These are phyloP conservation scores for Zosterops pallidus DNA, from an alignment of 2,113 vertebrate species.

Conservation along the genomic window DNA sequence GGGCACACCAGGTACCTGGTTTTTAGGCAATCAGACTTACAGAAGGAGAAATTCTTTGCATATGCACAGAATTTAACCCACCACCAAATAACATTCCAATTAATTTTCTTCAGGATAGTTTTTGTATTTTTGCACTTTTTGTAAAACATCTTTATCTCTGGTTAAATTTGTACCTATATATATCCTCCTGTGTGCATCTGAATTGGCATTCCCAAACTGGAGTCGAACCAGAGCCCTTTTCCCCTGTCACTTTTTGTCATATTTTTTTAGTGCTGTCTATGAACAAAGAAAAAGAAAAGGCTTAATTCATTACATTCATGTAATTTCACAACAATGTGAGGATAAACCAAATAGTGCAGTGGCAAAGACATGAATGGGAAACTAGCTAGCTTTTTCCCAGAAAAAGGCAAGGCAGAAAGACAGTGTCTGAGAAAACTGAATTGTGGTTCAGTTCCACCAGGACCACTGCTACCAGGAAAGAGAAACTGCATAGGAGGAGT, in stretches of 20 bases:
- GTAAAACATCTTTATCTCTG: background rate
- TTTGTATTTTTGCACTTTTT: background rate
- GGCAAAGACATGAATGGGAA: background rate
- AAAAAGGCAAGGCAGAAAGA: background rate
- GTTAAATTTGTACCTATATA: background rate
- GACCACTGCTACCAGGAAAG: background rate
- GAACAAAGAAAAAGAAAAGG: background rate
- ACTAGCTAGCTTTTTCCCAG: background rate
- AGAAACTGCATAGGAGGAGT: fast-evolving
- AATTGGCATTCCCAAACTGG: background rate
- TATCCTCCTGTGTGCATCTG: background rate
- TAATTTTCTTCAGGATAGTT: background rate
- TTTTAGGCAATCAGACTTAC: background rate
- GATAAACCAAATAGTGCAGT: background rate
- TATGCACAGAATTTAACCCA: background rate
- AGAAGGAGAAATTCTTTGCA: background rate
- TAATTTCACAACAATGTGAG: background rate
- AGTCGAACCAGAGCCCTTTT: background rate
- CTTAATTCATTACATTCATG: fast-evolving
- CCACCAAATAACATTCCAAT: background rate
- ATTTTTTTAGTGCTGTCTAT: background rate
- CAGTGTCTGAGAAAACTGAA: background rate
- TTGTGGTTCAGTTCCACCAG: background rate
- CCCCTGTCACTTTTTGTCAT: background rate
- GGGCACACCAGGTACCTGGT: fast-evolving